A percentile compares a stretch with the other conserved stretches of the same genome.
Conservation (phyloP, 2,797 vertebrate species). For the Oceanodroma leucorhoa region DNA sequence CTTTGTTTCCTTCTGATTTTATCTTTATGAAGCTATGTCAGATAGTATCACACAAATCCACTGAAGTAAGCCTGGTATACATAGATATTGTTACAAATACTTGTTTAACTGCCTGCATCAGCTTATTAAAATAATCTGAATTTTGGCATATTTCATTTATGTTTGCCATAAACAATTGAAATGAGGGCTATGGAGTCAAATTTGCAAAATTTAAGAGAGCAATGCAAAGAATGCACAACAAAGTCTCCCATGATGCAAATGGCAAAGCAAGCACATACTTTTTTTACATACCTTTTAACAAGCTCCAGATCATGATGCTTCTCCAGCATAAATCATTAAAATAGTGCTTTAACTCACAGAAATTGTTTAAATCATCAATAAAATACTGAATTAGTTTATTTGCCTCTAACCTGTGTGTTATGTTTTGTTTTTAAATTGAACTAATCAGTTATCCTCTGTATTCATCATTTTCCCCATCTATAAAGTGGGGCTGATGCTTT, state of each 20-base stretch:
- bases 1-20: background rate
- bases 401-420: background rate
- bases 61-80: background rate
- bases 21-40: background rate
- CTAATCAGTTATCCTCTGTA: background rate
- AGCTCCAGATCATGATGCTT: background rate
- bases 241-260: background rate
- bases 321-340: background rate
- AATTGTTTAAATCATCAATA: background rate
- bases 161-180: background rate
- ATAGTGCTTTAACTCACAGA: background rate
- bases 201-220: background rate
- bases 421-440: conserved; percentile 4
- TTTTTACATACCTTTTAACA: background rate
- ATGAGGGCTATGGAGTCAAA: background rate
- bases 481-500: background rate
- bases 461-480: background rate
- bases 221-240: background rate
- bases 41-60: background rate
- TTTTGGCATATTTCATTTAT: background rate
- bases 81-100: background rate
- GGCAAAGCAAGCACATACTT: background rate
- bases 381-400: background rate
- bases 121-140: background rate
- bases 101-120: background rate